phyloP scores from a whole-genome alignment of 2,888 invertebrate species.

The Trimorus sp. region DNA sequence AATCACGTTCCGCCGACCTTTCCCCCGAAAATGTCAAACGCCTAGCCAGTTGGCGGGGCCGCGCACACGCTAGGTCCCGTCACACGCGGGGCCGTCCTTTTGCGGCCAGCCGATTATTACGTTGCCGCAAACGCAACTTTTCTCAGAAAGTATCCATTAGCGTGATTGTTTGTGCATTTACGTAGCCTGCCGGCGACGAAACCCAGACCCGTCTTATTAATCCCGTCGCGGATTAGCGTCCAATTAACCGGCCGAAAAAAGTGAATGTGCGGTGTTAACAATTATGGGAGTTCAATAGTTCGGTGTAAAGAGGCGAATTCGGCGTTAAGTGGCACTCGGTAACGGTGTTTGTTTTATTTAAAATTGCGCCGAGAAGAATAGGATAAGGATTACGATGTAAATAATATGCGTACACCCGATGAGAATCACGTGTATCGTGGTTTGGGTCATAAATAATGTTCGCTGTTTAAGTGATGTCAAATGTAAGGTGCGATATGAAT shows the following conservation, averaged over 20 bases:
- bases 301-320: too few species aligned
- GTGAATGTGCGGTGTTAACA: too few species aligned
- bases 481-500: too few species aligned
- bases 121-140: conserved; percentile 74
- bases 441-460: too few species aligned
- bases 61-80: conserved; percentile 7
- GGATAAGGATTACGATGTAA: too few species aligned
- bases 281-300: too few species aligned
- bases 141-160: conserved; percentile 77
- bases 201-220: conserved; percentile 26
- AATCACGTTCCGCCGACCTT: background rate
- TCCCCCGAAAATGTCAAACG: background rate
- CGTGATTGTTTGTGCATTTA: conserved; percentile 73
- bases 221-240: conserved; percentile 35
- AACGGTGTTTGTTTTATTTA: too few species aligned
- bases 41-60: background rate
- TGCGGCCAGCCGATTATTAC: conserved; percentile 73
- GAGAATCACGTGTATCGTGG: too few species aligned
- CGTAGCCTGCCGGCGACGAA: conserved; percentile 39
- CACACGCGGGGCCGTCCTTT: conserved; percentile 35
- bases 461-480: too few species aligned
- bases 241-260: conserved; percentile 17
- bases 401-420: too few species aligned
- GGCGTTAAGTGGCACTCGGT: too few species aligned
- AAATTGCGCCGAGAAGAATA: too few species aligned